Conservation (phyloP, 2,888 invertebrate genomes). For the Pyrocoelia pectoralis region DNA sequence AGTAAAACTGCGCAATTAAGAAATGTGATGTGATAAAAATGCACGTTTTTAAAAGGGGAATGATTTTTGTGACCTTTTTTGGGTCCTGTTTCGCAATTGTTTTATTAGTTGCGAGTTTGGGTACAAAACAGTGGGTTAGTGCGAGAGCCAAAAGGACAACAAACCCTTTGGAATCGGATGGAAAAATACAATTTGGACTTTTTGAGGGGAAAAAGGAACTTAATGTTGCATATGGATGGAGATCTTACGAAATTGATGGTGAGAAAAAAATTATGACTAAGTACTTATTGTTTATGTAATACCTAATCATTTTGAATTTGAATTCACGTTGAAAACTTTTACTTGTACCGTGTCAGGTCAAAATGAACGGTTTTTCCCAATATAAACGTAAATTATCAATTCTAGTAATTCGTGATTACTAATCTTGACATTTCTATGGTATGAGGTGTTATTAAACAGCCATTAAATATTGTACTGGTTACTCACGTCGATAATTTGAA, state of each 20-base stretch:
- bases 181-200: conserved; percentile 83
- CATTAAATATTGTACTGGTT: no score
- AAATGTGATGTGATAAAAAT: conserved; percentile 54
- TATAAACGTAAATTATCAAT: no score
- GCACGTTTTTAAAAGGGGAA: conserved; percentile 77
- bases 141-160: conserved; percentile 74
- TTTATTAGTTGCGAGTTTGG: conserved; percentile 80
- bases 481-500: no score
- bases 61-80: conserved; percentile 84
- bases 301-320: no score
- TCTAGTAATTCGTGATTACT: no score
- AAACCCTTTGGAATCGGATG: conserved; percentile 74
- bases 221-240: conserved; percentile 82
- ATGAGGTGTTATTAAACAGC: no score
- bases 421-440: no score
- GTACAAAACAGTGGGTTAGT: conserved; percentile 85
- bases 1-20: conserved; percentile 17
- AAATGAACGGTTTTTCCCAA: no score
- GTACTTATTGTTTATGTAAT: no score
- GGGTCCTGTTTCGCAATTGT: conserved; percentile 80
- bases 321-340: no score
- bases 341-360: no score
- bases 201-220: conserved; percentile 86
- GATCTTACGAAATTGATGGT: conserved; percentile 81
- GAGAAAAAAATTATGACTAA: conserved; percentile 51